Conservation (phyloP, 2,113 vertebrate genomes). For the Nipponia nippon region DNA sequence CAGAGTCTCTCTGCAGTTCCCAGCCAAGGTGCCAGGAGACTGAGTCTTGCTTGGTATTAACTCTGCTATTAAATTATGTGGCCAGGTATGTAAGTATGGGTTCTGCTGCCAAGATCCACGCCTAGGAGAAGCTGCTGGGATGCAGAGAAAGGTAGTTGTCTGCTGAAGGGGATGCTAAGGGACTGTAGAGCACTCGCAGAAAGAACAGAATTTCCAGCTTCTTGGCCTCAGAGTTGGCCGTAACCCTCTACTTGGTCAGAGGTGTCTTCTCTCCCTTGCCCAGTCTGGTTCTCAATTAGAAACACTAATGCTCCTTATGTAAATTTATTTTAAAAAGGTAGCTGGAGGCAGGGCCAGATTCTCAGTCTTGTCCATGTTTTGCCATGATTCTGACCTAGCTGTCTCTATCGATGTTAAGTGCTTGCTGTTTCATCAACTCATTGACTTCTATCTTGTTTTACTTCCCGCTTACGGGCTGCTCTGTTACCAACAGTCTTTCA, state of each 20-base stretch:
- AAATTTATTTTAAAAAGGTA: background rate
- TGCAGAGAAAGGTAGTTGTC: background rate
- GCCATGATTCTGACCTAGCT: constrained; percentile 1
- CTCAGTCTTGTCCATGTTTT: background rate
- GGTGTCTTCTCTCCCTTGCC: background rate
- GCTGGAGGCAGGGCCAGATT: background rate
- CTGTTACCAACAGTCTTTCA: constrained; percentile 86
- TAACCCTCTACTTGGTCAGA: background rate
- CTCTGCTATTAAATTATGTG: background rate
- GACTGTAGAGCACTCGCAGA: background rate
- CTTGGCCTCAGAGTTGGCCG: fast-evolving
- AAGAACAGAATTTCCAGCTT: background rate
- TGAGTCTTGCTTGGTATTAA: background rate
- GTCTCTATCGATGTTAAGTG: constrained; percentile 66
- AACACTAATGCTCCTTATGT: background rate
- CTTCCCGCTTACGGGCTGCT: constrained; percentile 84
- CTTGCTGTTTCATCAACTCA: constrained; percentile 77
- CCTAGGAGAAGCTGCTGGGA: background rate
- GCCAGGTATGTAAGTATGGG: background rate
- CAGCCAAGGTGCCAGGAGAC: background rate
- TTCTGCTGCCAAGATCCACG: background rate
- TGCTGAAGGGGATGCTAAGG: background rate
- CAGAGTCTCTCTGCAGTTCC: background rate
- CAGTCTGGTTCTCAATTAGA: background rate
- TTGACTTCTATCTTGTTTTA: constrained; percentile 78